These are phyloP conservation scores for Nemotelus nigrinus DNA, from an alignment of 2,888 invertebrate species.

Conservation along the genomic window DNA sequence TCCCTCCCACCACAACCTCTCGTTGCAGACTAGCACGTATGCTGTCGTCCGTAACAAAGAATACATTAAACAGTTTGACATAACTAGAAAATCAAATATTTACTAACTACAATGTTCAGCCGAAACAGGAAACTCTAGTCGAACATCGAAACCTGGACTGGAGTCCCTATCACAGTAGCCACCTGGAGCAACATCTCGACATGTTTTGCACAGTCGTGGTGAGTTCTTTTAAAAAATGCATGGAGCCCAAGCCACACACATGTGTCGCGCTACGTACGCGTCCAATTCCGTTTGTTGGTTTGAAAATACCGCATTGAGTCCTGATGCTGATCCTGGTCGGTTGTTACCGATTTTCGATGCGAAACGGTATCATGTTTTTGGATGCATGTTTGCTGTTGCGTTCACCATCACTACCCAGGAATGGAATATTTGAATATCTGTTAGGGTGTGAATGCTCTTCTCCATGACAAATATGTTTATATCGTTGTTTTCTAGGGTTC, in stretches of 20 bases:
- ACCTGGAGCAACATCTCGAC: too few species aligned
- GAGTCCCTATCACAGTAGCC: too few species aligned
- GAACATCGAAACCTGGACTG: background rate
- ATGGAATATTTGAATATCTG: background rate
- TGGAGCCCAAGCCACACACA: conserved; percentile 22
- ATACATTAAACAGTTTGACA: conserved; percentile 34
- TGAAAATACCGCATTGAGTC: conserved; percentile 19
- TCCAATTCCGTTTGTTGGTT: conserved; percentile 28
- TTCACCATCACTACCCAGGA: conserved; percentile 5
- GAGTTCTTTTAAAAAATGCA: conserved; percentile 42
- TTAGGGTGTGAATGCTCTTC: background rate
- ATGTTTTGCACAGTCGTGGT: background rate
- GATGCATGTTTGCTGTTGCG: background rate
- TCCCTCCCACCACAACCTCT: background rate
- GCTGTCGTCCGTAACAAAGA: background rate
- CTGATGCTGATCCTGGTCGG: background rate
- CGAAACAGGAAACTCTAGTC: background rate
- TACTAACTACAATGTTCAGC: conserved; percentile 8
- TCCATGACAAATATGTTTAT: background rate
- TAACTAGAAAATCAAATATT: conserved; percentile 40
- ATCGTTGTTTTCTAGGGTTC: background rate
- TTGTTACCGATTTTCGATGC: background rate
- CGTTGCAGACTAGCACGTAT: background rate
- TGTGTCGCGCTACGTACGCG: conserved; percentile 32
- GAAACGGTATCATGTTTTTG: background rate